A percentile compares a stretch with the other conserved stretches of the same genome.
These are phyloP conservation scores for Danaus melanippus DNA, from an alignment of 1,140 invertebrate genomes.

Conservation along the genomic window DNA sequence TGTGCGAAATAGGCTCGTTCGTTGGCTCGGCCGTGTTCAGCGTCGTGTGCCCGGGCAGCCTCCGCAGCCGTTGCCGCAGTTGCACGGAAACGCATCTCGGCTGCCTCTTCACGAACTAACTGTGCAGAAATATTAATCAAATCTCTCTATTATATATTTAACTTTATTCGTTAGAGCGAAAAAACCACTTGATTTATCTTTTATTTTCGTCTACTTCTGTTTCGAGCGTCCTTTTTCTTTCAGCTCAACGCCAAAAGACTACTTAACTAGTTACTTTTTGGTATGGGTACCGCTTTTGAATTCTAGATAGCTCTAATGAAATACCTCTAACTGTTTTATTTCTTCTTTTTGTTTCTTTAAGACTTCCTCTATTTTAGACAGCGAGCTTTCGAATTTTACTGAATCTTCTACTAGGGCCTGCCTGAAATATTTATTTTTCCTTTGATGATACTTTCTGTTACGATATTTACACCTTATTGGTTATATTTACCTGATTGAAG, in stretches of 20 bases:
- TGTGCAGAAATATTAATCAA: constrained; percentile 29
- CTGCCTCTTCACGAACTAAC: constrained; percentile 79
- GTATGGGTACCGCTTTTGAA: too few relatives aligned
- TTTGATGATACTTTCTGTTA: not conserved
- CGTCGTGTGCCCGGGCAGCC: constrained; percentile 76
- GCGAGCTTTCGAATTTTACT: constrained; percentile 80
- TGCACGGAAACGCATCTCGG: constrained; percentile 77
- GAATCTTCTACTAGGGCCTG: constrained; percentile 79
- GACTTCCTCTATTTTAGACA: constrained; percentile 77
- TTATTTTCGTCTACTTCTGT: too few relatives aligned
- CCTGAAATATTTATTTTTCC: constrained; percentile 32
- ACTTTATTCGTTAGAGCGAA: too few relatives aligned
- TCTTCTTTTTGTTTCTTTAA: constrained; percentile 79
- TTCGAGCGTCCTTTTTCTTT: too few relatives aligned
- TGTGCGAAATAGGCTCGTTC: constrained; percentile 76
- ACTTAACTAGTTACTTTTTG: too few relatives aligned
- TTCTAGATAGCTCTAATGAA: not conserved
- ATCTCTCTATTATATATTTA: too few relatives aligned
- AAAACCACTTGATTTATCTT: too few relatives aligned
- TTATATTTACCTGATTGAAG: constrained; percentile 72
- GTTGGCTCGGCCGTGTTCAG: constrained; percentile 75
- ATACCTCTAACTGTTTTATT: constrained; percentile 78
- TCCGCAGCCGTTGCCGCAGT: constrained; percentile 77
- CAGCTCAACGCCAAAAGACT: too few relatives aligned
- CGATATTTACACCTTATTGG: not conserved